Base-by-base conservation (phyloP, 2,888 invertebrate species). In the Athalia cordata region DNA sequence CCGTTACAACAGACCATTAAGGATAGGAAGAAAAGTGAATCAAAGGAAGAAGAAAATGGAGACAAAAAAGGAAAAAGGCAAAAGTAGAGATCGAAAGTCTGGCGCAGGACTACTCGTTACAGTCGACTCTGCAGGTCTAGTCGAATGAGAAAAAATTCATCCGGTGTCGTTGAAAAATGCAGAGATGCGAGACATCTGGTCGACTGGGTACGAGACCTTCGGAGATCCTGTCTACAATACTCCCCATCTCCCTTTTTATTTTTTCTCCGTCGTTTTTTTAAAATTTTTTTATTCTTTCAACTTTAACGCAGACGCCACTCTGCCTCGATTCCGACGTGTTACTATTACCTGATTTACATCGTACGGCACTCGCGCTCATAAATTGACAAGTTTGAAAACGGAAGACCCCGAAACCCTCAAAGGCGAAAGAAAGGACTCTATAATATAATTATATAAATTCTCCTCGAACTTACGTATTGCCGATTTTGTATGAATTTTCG, bases 161-260 rank as follows among this genome's bases (percentile, higher is more conserved):
- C 75, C 75, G 61, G 75, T 62, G 50, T 75, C 75, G 75, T 75
- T 75, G 75, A 75, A 75, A 75, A 75, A 61, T 61, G 75, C 64
- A 72, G 72, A 72, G 72, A 72, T 29, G 47, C 72, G 72, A 43
- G 72, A 72, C 72, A 72, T 72, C 72, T 72, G 72, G 72, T 45
- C 57, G 72, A 59, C 57, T 59, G 5, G 52, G 55, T 55, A n/a
- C 43, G 50, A 70, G 57, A 70, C 55, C 70, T 57, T 57, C 72
- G 43, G 47, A 59, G 72, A 72, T 15, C 72, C 57, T 72, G 57
- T 59, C 55, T 11, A 55, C 11, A 9, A 55, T 6, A 3, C 55
- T 57, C 72, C 7, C 13, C 43, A 13, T 45, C 52, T 11, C 15
- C n/a, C 11, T 55, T 9, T 29, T 4, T 13, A 15, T 1, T 66